Evolutionary conservation across 2,888 invertebrate species (phyloP).

Genomic region (Caenorhabditis uteleia): DNA sequence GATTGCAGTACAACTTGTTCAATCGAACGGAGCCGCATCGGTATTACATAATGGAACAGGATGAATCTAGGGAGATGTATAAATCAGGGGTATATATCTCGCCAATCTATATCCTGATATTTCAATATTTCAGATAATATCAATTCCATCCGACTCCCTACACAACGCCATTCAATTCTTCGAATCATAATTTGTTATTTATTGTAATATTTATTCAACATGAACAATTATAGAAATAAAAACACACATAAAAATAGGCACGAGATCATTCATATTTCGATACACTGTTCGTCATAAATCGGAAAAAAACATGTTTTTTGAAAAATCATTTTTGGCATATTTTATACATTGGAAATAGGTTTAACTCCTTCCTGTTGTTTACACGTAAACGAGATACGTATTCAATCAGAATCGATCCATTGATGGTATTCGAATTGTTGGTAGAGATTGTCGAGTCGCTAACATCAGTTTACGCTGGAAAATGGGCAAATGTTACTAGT

Average conservation of each 20-base stretch:
- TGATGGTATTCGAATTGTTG: conserved; percentile 39
- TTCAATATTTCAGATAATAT: neutral
- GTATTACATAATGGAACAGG: conserved; percentile 2
- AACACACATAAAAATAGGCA: no score
- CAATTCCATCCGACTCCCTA: conserved; percentile 1
- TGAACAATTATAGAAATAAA: no score
- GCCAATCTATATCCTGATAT: neutral
- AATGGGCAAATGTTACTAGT: neutral
- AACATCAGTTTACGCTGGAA: conserved; percentile 65
- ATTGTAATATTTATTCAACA: no score
- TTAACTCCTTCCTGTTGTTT: no score
- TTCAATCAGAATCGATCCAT: no score
- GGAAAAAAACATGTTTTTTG: neutral
- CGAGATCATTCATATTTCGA: no score
- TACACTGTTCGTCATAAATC: conserved; percentile 9
- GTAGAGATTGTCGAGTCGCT: conserved; percentile 58
- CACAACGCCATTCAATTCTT: conserved; percentile 8
- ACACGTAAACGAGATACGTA: no score
- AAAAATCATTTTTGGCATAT: neutral
- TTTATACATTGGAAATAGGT: no score
- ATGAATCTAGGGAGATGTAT: neutral
- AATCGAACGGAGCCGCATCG: conserved; percentile 6
- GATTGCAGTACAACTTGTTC: conserved; percentile 15
- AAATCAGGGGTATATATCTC: conserved; percentile 3
- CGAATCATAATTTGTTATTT: no score